phyloP scores from a whole-genome alignment of 2,797 vertebrate species.

The Momotus momota region DNA sequence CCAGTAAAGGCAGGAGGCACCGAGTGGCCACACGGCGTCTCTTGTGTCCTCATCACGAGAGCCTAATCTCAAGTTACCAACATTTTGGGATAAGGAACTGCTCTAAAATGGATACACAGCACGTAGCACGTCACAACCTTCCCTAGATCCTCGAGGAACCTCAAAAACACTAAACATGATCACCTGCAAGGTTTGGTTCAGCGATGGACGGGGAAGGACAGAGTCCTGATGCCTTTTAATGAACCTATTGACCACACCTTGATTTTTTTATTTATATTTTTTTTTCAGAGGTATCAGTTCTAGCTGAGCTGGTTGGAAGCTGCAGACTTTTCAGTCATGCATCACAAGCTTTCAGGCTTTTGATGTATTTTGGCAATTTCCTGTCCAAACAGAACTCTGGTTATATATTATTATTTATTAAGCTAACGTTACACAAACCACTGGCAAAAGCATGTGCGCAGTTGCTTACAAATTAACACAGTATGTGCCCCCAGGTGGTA shows the following conservation, averaged over 20 bases:
- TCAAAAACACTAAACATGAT: neutral
- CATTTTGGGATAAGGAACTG: neutral
- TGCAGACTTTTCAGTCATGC: neutral
- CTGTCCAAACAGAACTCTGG: neutral
- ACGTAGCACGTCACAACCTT: neutral
- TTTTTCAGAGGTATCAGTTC: neutral
- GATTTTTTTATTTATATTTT: neutral
- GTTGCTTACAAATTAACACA: neutral
- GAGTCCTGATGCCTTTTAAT: neutral
- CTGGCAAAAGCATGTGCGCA: neutral
- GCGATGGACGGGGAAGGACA: neutral
- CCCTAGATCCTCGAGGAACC: neutral
- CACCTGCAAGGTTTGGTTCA: neutral
- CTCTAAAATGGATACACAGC: neutral
- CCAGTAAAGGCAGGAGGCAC: neutral
- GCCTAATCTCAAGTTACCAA: neutral
- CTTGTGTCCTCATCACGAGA: accelerated
- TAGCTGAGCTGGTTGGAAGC: neutral
- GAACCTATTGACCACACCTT: neutral
- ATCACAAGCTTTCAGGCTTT: neutral
- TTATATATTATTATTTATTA: neutral
- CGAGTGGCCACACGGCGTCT: neutral
- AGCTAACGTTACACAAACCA: neutral
- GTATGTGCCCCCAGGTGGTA: neutral
- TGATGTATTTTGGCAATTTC: neutral